A percentile compares a stretch with the other conserved stretches of the same genome.
Evolutionary conservation across 2,888 invertebrate species (phyloP).

Genomic region (Lypha dubia): DNA sequence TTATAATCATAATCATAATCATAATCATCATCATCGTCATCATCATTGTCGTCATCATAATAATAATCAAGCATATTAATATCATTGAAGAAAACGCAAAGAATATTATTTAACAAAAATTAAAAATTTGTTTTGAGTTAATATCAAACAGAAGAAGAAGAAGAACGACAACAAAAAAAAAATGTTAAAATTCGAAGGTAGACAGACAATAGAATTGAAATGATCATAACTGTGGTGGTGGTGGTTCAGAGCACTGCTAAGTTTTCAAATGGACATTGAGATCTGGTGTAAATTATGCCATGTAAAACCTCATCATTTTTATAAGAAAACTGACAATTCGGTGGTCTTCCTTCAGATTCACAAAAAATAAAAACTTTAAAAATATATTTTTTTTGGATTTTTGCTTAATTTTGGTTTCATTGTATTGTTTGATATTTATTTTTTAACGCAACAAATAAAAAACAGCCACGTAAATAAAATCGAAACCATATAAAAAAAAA

Average conservation of each 20-base stretch:
- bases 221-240: slow-evolving; percentile 27
- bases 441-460: slow-evolving; percentile 42
- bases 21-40: no score
- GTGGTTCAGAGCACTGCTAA: slow-evolving; percentile 4
- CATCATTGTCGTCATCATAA: no score
- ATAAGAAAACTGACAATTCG: slow-evolving; percentile 49
- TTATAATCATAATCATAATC: slow-evolving; percentile 64
- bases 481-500: slow-evolving; percentile 68
- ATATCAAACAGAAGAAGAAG: slow-evolving; percentile 11
- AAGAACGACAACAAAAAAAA: no score
- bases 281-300: slow-evolving; percentile 48
- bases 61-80: slow-evolving; percentile 68
- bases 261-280: slow-evolving; percentile 13
- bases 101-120: slow-evolving; percentile 38
- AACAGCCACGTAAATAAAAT: slow-evolving; percentile 65
- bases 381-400: slow-evolving; percentile 7
- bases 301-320: slow-evolving; percentile 50
- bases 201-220: slow-evolving; percentile 49
- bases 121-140: slow-evolving; percentile 44
- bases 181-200: slow-evolving; percentile 46
- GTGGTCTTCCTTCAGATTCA: slow-evolving; percentile 41
- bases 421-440: slow-evolving; percentile 44
- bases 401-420: slow-evolving; percentile 51
- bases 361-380: slow-evolving; percentile 28
- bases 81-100: slow-evolving; percentile 66